A percentile compares a stretch with the other conserved stretches of the same genome.
These are phyloP conservation scores for Nibea coibor DNA, from an alignment of 2,113 vertebrate genomes.

Conservation along the genomic window DNA sequence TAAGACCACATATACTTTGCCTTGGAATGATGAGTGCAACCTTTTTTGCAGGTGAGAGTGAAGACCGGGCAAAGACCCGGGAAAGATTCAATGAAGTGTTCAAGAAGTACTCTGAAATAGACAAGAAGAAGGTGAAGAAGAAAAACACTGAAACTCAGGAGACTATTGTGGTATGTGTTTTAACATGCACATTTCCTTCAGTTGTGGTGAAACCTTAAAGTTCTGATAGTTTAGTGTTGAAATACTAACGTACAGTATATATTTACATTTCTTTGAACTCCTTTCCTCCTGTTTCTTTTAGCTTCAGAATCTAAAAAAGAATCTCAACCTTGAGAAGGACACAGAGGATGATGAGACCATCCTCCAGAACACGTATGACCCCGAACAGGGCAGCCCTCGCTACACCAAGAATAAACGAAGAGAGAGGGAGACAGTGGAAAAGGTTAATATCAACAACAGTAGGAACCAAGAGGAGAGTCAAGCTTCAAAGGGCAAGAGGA, in stretches of 20 bases:
- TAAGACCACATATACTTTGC: not conserved
- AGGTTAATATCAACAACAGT: slow-evolving; percentile 80
- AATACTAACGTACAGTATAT: not conserved
- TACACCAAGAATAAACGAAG: slow-evolving; percentile 87
- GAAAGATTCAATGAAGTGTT: slow-evolving; percentile 91
- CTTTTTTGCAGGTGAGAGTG: slow-evolving; percentile 87
- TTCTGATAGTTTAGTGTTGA: not conserved
- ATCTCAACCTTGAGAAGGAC: slow-evolving; percentile 85
- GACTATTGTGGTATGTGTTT: slow-evolving; percentile 84
- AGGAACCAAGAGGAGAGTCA: slow-evolving; percentile 73
- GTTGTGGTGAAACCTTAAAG: not conserved
- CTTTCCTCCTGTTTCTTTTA: slow-evolving; percentile 63
- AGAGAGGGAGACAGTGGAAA: slow-evolving; percentile 80
- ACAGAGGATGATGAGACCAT: slow-evolving; percentile 83
- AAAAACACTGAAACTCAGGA: slow-evolving; percentile 80
- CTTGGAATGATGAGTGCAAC: slow-evolving; percentile 2
- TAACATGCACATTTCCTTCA: not conserved
- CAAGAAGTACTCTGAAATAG: slow-evolving; percentile 82
- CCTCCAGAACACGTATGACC: slow-evolving; percentile 82
- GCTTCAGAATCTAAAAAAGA: slow-evolving; percentile 88
- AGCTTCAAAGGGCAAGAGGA: slow-evolving; percentile 76
- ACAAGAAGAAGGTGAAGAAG: slow-evolving; percentile 86
- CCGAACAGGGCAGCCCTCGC: slow-evolving; percentile 83
- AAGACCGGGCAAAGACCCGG: slow-evolving; percentile 90
- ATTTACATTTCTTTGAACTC: not conserved